Base-by-base conservation (phyloP, 2,113 vertebrate genomes). In the Axis porcinus region DNA sequence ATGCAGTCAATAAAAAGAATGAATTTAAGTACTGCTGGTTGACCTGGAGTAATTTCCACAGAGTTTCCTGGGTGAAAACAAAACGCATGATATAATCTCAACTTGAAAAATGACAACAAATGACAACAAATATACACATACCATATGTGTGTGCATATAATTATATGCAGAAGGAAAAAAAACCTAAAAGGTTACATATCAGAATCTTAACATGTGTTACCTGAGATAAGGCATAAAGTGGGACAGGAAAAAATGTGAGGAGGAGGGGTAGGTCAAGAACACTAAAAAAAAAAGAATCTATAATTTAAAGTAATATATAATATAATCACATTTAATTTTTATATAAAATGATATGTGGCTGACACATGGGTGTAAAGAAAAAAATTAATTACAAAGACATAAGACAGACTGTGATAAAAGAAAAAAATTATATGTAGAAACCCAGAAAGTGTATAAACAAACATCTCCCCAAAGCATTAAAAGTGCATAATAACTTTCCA, bases 61-160 rank as follows among this genome's bases (percentile, higher is more conserved):
- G 74, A 16, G n/a, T 70, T 97, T 93, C 78, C 43, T 43, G 27
- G 14, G 86, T 81, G 86, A 87, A 95, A 89, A 84, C 30, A 97
- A 88, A 96, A 94, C 36, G 1, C 55, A 67, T 19, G 33, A 45
- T 30, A 83, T 55, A 54, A 76, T 40, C 40, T 76, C 10, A 90
- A 93, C 11, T 67, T 94, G 58, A 62, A 95, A 97, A 89, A 82
- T 82, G 74, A 88, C 11, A 21, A 60, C 33, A 92, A 21, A 74
- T 79, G 74, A 88, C 8, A 21, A 60, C 33, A 92, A 21, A 74
- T 79, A 86, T 33, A 92, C 10, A 90, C 5, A 86, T 1, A 87
- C 30, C 9, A 43, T 40, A 54, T 19, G 15, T 87, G 3, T 62
- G 47, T 85, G 23, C 11, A 9, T 43, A n/a, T 27, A 74, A 58